Percentiles rank a stretch among this genome's conserved stretches.
Evolutionary conservation across 2,113 vertebrate genomes (phyloP).

Genomic region (Donacobius atricapilla): DNA sequence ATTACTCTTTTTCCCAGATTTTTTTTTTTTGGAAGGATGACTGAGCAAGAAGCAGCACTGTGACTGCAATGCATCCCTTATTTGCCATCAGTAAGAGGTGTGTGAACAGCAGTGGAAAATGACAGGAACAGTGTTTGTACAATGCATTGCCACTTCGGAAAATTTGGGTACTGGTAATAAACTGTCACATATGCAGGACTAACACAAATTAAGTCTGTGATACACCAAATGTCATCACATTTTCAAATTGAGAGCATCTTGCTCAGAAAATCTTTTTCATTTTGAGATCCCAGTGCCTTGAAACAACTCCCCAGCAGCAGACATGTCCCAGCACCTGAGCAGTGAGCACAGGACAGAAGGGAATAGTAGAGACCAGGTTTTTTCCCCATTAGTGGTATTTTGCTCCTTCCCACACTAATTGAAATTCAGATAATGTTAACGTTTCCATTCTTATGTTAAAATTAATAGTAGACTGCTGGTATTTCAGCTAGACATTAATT

Average conservation of each 20-base stretch:
- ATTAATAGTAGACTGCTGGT: conserved; percentile 60
- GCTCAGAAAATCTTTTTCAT: neutral
- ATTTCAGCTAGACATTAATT: conserved; percentile 56
- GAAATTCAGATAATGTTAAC: conserved; percentile 38
- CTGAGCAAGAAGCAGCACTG: neutral
- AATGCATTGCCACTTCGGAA: neutral
- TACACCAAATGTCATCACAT: neutral
- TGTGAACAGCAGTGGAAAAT: neutral
- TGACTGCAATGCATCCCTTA: conserved; percentile 1
- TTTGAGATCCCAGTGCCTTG: neutral
- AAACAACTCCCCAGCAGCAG: neutral
- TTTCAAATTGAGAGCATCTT: conserved; percentile 3
- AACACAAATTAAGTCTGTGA: conserved; percentile 24
- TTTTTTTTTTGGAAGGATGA: neutral
- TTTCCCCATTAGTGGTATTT: conserved; percentile 18
- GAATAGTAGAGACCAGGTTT: neutral
- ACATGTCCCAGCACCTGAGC: neutral
- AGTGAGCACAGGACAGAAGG: neutral
- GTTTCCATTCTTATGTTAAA: conserved; percentile 60
- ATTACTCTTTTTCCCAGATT: neutral
- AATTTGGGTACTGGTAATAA: neutral
- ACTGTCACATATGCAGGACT: neutral
- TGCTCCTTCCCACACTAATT: conserved; percentile 34
- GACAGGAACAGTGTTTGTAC: neutral
- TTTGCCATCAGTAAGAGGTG: neutral